Conservation (phyloP, 2,888 invertebrate genomes). For the Drosophila falleni region DNA sequence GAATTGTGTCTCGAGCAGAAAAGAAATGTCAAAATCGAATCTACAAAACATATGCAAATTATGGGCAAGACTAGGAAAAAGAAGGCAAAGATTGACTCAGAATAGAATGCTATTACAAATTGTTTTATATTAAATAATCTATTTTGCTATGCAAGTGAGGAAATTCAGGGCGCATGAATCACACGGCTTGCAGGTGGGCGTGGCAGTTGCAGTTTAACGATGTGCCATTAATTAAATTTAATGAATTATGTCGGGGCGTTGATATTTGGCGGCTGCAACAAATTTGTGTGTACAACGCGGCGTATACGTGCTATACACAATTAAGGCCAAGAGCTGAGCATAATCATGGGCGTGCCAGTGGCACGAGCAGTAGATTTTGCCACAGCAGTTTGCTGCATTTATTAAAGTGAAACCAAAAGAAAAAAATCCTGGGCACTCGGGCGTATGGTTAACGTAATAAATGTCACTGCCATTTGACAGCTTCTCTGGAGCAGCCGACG, state of each 20-base stretch:
- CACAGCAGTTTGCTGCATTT: slow-evolving; percentile 34
- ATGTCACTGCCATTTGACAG: slow-evolving; percentile 53
- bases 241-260: slow-evolving; percentile 72
- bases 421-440: slow-evolving; percentile 2
- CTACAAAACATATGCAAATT: slow-evolving; percentile 47
- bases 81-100: slow-evolving; percentile 5
- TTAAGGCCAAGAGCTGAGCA: slow-evolving; percentile 36
- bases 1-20: slow-evolving; percentile 16
- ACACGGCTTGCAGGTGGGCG: slow-evolving; percentile 38
- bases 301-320: slow-evolving; percentile 60
- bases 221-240: slow-evolving; percentile 72
- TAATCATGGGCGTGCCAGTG: slow-evolving; percentile 13
- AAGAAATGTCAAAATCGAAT: slow-evolving; percentile 35
- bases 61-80: slow-evolving; percentile 9
- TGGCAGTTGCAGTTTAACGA: slow-evolving; percentile 40
- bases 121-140: neutral
- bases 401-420: slow-evolving; percentile 15
- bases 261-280: slow-evolving; percentile 59
- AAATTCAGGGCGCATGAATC: slow-evolving; percentile 45
- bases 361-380: neutral
- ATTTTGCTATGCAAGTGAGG: slow-evolving; percentile 7
- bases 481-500: slow-evolving; percentile 3
- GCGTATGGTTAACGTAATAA: slow-evolving; percentile 52
- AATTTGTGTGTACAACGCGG: slow-evolving; percentile 30
- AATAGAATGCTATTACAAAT: neutral